Percentiles rank a stretch among this genome's conserved stretches.
phyloP scores from a whole-genome alignment of 2,888 invertebrate genomes.

The Xanthorhoe designata region DNA sequence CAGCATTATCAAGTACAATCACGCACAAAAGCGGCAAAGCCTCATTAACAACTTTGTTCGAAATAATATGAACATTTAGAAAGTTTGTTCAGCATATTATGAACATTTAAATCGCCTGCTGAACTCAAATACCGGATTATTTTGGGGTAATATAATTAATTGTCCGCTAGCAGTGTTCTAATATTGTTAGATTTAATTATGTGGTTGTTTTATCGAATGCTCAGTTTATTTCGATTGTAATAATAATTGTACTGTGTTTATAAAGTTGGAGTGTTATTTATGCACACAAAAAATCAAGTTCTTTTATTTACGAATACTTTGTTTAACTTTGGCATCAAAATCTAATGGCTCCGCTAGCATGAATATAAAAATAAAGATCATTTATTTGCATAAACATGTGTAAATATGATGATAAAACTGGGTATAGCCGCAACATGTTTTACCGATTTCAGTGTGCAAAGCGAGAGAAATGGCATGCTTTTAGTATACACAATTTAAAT shows the following conservation, averaged over 20 bases:
- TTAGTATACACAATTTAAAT: too few species aligned
- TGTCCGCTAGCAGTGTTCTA: conserved; percentile 30
- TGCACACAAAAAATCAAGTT: too few species aligned
- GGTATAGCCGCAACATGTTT: too few species aligned
- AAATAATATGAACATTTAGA: conserved; percentile 25
- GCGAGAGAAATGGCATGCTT: too few species aligned
- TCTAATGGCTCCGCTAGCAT: too few species aligned
- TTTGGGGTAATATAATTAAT: conserved; percentile 37
- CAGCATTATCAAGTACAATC: conserved; percentile 21
- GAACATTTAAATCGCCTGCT: conserved; percentile 32
- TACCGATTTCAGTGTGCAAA: too few species aligned
- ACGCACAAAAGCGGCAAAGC: conserved; percentile 23
- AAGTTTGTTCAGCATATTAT: conserved; percentile 32
- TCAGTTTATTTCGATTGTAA: background rate
- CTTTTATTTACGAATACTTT: too few species aligned
- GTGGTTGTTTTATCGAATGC: conserved; percentile 2
- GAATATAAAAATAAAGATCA: too few species aligned
- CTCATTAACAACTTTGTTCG: conserved; percentile 31
- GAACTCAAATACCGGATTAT: conserved; percentile 32
- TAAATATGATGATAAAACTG: too few species aligned
- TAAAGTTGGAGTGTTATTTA: too few species aligned
- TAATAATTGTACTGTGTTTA: background rate
- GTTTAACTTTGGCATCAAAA: too few species aligned
- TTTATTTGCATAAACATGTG: too few species aligned
- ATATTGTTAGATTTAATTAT: conserved; percentile 28